These are phyloP conservation scores for Eupithecia exiguata DNA, from an alignment of 2,888 invertebrate species.

Conservation along the genomic window DNA sequence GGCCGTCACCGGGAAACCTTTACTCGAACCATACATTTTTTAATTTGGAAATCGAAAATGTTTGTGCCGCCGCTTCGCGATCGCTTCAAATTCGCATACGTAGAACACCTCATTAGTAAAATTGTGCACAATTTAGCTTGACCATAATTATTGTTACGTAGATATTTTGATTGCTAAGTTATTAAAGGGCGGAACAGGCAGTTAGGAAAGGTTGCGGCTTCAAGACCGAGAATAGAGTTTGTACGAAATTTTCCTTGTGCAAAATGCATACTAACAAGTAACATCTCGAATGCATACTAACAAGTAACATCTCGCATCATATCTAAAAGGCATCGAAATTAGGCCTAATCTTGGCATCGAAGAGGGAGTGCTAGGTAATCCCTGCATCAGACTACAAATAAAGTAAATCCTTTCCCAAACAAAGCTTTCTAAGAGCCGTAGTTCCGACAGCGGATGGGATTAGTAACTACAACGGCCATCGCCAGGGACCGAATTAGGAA, in stretches of 20 bases:
- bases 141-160: no score
- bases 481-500: neutral
- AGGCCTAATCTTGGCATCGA: neutral
- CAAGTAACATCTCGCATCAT: neutral
- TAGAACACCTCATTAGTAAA: no score
- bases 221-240: no score
- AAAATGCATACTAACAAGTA: neutral
- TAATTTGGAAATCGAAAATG: no score
- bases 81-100: no score
- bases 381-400: constrained; percentile 23
- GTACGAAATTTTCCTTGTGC: neutral
- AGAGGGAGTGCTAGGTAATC: neutral
- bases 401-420: constrained; percentile 27
- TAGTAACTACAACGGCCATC: constrained; percentile 21
- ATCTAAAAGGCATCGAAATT: neutral
- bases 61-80: no score
- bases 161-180: no score
- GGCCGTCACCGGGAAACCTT: no score
- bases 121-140: no score
- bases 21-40: no score
- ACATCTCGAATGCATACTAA: neutral
- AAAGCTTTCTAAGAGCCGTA: constrained; percentile 31
- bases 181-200: no score
- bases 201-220: no score
- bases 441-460: constrained; percentile 24